A percentile compares a stretch with the other conserved stretches of the same genome.
Conservation (phyloP, 2,113 vertebrate species). For the Paedocypris sp. region DNA sequence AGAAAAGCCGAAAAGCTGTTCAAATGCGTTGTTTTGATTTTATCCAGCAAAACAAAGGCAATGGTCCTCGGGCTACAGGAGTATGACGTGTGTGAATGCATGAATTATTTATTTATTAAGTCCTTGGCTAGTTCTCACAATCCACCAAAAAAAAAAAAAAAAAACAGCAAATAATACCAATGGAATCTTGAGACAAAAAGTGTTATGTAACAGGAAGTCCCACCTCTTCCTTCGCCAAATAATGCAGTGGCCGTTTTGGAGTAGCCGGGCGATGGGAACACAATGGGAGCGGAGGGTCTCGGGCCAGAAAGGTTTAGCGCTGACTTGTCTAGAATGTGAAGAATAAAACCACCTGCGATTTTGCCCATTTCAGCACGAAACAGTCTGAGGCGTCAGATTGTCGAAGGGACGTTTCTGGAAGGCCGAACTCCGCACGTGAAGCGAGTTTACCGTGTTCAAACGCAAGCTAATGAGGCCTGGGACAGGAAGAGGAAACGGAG, state of each 20-base stretch:
- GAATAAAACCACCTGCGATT: not conserved
- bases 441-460: not conserved
- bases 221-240: slow-evolving; percentile 40
- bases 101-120: too few relatives aligned
- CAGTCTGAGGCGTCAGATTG: not conserved
- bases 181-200: slow-evolving; percentile 21
- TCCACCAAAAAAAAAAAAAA: slow-evolving; percentile 1
- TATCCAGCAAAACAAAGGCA: too few relatives aligned
- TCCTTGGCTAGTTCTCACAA: too few relatives aligned
- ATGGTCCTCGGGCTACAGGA: too few relatives aligned
- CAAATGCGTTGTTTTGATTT: too few relatives aligned
- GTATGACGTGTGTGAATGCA: too few relatives aligned
- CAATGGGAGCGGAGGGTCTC: slow-evolving; percentile 18
- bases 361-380: not conserved
- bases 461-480: slow-evolving; percentile 2
- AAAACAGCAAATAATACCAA: slow-evolving; percentile 21
- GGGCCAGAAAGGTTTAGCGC: slow-evolving; percentile 5
- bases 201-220: slow-evolving; percentile 36
- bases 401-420: not conserved
- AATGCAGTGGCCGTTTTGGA: slow-evolving; percentile 24
- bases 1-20: too few relatives aligned
- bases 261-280: slow-evolving; percentile 20
- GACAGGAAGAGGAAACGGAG: not conserved
- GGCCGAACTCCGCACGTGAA: not conserved
- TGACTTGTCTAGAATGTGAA: slow-evolving; percentile 3